phyloP scores from a whole-genome alignment of 2,888 invertebrate genomes.

The Ceraclea dissimilis region DNA sequence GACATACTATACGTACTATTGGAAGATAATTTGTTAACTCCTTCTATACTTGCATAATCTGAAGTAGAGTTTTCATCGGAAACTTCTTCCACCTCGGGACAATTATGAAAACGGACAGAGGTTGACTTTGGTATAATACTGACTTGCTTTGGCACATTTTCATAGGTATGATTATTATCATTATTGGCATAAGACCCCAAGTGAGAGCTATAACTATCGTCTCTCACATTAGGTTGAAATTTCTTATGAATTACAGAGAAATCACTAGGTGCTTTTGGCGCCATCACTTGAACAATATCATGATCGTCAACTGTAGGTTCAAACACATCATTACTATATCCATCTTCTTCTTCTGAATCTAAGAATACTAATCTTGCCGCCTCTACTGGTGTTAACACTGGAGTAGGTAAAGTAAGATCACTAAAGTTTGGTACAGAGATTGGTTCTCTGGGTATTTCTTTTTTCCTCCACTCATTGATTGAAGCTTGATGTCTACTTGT shows the following conservation, averaged over 20 bases:
- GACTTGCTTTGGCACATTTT: constrained; percentile 39
- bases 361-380: constrained; percentile 62
- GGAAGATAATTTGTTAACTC: constrained; percentile 50
- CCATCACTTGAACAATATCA: constrained; percentile 25
- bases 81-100: constrained; percentile 47
- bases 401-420: constrained; percentile 55
- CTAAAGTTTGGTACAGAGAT: constrained; percentile 69
- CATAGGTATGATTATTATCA: constrained; percentile 34
- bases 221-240: constrained; percentile 43
- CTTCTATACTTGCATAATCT: constrained; percentile 69
- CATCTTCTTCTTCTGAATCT: constrained; percentile 59
- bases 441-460: constrained; percentile 57
- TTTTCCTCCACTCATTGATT: constrained; percentile 34
- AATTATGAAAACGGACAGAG: constrained; percentile 50
- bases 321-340: constrained; percentile 32
- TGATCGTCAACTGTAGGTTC: constrained; percentile 32
- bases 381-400: constrained; percentile 59
- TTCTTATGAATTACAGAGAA: constrained; percentile 46
- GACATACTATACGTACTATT: constrained; percentile 41
- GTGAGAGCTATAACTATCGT: constrained; percentile 51
- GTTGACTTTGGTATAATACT: constrained; percentile 46
- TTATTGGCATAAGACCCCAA: constrained; percentile 30
- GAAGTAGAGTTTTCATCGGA: constrained; percentile 58
- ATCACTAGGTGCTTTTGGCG: constrained; percentile 29
- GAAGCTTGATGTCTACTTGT: constrained; percentile 30